Evolutionary conservation across 1,140 invertebrate genomes (phyloP), one percentile per base, ranked within the genome.

Genomic region (Chrysomallon squamiferum): DNA sequence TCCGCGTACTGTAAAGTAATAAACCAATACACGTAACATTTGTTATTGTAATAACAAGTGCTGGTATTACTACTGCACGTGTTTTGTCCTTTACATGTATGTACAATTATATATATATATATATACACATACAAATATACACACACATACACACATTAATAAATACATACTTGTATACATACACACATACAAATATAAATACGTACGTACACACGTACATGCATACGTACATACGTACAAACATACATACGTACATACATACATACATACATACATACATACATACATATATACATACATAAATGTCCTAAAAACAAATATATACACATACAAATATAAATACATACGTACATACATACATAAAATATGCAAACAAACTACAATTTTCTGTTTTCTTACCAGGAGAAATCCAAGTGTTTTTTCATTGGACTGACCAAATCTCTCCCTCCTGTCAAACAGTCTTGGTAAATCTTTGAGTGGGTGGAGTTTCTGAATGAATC

Each of bases 361-460:
- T 4, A 45, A 18, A 45, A 18, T n/a, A n/a, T n/a, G n/a, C n/a
- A n/a, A n/a, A n/a, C n/a, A n/a, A n/a, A n/a, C n/a, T n/a, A n/a
- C n/a, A n/a, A n/a, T n/a, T n/a, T n/a, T n/a, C n/a, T n/a, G n/a
- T n/a, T n/a, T n/a, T n/a, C 67, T 52, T 66, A 82, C 80, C 75
- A 84, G 65, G 22, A 82, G 72, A 45, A 84, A 76, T 3, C 82
- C 81, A 3, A 84, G 65, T 0, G 82, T 82, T 47, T 77, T 77
- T 1, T 74, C 59, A 32, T 79, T 77, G 50, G 68, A 74, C 18
- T 33, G 67, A 0, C 80, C 77, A 58, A 83, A 83, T 33, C 79
- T 60, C 50, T 76, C 65, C 33, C 67, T 69, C 54, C 72, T 78
- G 50, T 76, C 74, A 65, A 79, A 71, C 20, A 79, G 67, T 35